Evolutionary conservation across 30 jellyfish, hydroid and myxozoan genomes (phyloP).

Genomic region (Chrysaora quinquecirrha): DNA sequence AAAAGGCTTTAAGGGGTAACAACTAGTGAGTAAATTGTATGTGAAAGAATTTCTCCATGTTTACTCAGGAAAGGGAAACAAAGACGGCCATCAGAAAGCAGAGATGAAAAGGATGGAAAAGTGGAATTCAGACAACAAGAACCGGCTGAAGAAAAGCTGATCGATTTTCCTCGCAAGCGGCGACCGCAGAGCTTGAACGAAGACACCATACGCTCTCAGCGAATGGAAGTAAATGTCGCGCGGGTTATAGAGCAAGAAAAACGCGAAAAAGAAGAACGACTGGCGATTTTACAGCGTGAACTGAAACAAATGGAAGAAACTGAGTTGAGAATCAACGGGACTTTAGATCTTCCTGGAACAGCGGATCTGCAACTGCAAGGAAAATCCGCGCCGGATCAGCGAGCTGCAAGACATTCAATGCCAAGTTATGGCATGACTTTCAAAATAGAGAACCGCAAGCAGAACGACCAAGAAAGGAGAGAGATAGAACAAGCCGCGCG

Average conservation of each 20-base stretch:
- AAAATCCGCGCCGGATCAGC: not conserved
- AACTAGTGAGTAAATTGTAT: no score
- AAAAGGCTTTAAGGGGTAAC: no score
- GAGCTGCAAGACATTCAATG: not conserved
- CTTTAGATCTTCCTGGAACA: not conserved
- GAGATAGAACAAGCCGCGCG: not conserved
- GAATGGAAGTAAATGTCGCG: conserved; percentile 13
- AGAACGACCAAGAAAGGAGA: not conserved
- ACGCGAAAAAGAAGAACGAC: conserved; percentile 50
- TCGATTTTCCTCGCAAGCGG: conserved; percentile 36
- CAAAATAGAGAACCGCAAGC: not conserved
- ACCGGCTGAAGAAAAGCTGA: conserved; percentile 16
- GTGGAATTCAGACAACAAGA: not conserved
- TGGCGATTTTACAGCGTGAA: conserved; percentile 41
- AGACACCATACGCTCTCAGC: conserved; percentile 22
- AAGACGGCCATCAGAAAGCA: conserved; percentile 32
- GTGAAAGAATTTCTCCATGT: no score
- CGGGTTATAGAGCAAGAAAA: conserved; percentile 50
- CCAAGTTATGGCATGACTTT: not conserved
- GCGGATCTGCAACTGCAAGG: not conserved
- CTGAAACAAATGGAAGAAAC: conserved; percentile 21
- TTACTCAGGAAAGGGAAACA: conserved; percentile 62
- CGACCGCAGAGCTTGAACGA: conserved; percentile 72
- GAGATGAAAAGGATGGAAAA: conserved; percentile 9
- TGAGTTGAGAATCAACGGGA: conserved; percentile 8